Conservation (phyloP, 2,113 vertebrate species). For the Leptobrachium leishanense region DNA sequence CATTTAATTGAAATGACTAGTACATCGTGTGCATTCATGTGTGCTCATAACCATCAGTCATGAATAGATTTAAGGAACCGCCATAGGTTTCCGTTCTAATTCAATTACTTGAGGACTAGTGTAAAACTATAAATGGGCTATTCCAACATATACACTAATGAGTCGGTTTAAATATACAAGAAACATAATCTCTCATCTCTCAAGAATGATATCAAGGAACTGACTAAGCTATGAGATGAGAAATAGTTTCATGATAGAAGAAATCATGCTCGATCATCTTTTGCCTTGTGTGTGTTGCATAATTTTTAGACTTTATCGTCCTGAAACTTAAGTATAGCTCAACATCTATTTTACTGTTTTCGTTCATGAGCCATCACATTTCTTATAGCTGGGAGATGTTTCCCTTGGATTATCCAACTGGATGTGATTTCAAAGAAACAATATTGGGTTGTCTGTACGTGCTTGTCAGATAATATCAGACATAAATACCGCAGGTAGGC, state of each 20-base stretch:
- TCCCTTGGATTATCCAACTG: constrained; percentile 29
- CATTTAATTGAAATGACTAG: no score
- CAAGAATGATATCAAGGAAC: not conserved
- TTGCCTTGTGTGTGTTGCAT: constrained; percentile 22
- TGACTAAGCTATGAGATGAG: not conserved
- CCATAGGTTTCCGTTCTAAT: no score
- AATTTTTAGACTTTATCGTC: not conserved
- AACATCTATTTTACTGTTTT: constrained; percentile 11
- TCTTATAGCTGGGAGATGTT: constrained; percentile 41
- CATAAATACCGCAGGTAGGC: constrained; percentile 38
- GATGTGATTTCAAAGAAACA: constrained; percentile 31
- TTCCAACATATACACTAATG: no score
- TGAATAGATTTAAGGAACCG: no score
- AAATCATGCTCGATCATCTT: not conserved
- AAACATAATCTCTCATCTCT: no score
- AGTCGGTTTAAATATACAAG: no score
- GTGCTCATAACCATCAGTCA: no score
- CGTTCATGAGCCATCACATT: constrained; percentile 33
- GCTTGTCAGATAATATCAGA: constrained; percentile 46
- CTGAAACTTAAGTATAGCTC: constrained; percentile 8
- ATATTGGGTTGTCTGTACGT: constrained; percentile 14
- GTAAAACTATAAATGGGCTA: no score
- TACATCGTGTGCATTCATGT: no score
- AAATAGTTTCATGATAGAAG: constrained; percentile 6
- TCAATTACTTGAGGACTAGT: no score